Percentiles rank a stretch among this genome's conserved stretches.
Conservation (phyloP, 2,113 vertebrate species). For the Thymallus thymallus region DNA sequence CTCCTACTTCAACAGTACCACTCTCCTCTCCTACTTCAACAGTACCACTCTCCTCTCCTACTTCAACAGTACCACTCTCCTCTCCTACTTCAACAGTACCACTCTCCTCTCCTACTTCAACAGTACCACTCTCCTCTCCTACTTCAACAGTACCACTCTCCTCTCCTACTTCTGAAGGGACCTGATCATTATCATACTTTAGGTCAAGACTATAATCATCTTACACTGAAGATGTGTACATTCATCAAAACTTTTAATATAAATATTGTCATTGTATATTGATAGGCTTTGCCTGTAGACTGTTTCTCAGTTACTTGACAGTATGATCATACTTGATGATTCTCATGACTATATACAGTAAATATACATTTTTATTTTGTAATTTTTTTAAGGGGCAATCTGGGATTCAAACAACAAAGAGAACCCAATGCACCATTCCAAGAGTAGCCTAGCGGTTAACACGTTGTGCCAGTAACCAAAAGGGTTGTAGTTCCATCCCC, state of each 20-base stretch:
- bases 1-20: neutral
- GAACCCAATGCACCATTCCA: too few species aligned
- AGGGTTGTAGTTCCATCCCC: too few species aligned
- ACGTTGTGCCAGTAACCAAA: too few species aligned
- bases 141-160: neutral
- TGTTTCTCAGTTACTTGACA: too few species aligned
- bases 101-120: neutral
- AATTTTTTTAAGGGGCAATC: too few species aligned
- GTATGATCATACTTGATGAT: too few species aligned
- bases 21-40: neutral
- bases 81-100: neutral
- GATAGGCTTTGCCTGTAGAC: too few species aligned
- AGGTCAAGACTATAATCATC: neutral
- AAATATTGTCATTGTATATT: neutral
- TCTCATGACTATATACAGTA: too few species aligned
- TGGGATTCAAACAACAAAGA: too few species aligned
- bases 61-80: neutral
- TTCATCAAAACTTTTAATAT: neutral
- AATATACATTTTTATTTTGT: too few species aligned
- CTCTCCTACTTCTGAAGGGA: neutral
- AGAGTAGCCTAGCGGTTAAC: too few species aligned
- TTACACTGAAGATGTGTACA: slow-evolving; percentile 13
- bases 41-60: neutral
- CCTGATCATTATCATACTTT: neutral
- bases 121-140: neutral